Percentiles rank a stretch among this genome's conserved stretches.
Evolutionary conservation across 2,797 vertebrate species (phyloP).

Genomic region (Phataginus tricuspis): DNA sequence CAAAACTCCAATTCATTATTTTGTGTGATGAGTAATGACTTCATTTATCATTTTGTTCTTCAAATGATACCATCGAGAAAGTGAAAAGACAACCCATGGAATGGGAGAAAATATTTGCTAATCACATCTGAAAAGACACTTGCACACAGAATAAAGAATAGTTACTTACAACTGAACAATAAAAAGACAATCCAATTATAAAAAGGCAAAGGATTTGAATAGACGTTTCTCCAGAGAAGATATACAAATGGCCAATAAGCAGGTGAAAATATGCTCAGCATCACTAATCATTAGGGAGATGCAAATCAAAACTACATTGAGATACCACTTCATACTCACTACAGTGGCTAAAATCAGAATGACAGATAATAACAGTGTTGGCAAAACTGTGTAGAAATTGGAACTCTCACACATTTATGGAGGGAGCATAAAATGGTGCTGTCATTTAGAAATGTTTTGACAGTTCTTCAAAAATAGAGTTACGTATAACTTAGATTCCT

Average conservation of each 20-base stretch:
- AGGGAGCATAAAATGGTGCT: background rate
- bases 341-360: background rate
- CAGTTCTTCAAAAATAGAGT: background rate
- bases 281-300: background rate
- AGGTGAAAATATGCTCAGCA: background rate
- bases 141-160: background rate
- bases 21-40: background rate
- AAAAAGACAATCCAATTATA: background rate
- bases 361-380: background rate
- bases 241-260: background rate
- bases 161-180: background rate
- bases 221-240: constrained; percentile 2
- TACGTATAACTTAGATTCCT: background rate
- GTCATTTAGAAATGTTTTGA: background rate
- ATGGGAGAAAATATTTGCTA: background rate
- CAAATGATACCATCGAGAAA: background rate
- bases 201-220: constrained; percentile 17
- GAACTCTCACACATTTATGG: background rate
- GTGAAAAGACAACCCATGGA: background rate
- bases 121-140: background rate
- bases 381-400: background rate
- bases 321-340: background rate
- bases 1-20: background rate
- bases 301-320: background rate
- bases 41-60: background rate